These are phyloP conservation scores for Porites lutea DNA, from an alignment of 64 coral and sea anemone species.

Conservation along the genomic window DNA sequence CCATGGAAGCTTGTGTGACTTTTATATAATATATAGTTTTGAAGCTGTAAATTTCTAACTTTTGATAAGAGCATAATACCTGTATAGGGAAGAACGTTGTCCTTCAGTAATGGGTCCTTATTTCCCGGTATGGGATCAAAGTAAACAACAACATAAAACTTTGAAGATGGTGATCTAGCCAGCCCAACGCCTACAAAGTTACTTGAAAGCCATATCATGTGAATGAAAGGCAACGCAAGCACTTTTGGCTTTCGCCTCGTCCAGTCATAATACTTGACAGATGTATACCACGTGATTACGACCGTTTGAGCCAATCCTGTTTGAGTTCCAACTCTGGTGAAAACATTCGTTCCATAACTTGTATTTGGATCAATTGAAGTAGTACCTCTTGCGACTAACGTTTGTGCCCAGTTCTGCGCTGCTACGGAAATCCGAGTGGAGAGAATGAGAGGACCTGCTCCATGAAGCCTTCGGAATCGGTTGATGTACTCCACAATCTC, in stretches of 20 bases:
- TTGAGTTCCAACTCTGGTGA: constrained; percentile 37
- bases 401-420: constrained; percentile 66
- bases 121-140: constrained; percentile 60
- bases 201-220: constrained; percentile 67
- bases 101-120: constrained; percentile 25
- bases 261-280: constrained; percentile 68
- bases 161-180: constrained; percentile 45
- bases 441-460: constrained; percentile 68
- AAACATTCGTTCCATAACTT: constrained; percentile 70
- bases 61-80: too few relatives aligned
- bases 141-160: constrained; percentile 69
- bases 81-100: constrained; percentile 74
- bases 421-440: constrained; percentile 38
- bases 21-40: too few relatives aligned
- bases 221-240: constrained; percentile 60
- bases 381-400: constrained; percentile 61
- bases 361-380: constrained; percentile 67
- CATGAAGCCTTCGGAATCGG: constrained; percentile 68
- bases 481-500: constrained; percentile 73
- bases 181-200: constrained; percentile 73
- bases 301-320: constrained; percentile 60
- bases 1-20: too few relatives aligned
- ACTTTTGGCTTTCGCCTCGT: constrained; percentile 21
- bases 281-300: constrained; percentile 49
- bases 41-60: too few relatives aligned